Evolutionary conservation across 2,113 vertebrate genomes (phyloP).

Genomic region (Hemiprocne comata): DNA sequence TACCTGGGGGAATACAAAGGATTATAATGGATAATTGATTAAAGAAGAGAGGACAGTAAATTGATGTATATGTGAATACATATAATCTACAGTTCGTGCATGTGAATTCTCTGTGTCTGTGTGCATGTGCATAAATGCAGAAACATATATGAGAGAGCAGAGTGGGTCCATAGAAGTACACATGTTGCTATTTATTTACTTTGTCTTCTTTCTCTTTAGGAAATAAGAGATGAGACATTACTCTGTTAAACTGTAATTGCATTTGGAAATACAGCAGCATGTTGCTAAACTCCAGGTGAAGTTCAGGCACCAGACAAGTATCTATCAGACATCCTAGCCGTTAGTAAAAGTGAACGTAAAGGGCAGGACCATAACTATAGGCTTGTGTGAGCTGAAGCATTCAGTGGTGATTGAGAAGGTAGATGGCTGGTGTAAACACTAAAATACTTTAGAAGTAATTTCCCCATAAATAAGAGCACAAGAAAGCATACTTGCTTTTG

Average conservation of each 20-base stretch:
- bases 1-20: constrained; percentile 68
- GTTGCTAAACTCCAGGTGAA: background rate
- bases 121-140: fast-evolving
- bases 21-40: constrained; percentile 76
- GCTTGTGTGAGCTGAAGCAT: background rate
- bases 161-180: background rate
- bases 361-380: background rate
- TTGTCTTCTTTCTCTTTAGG: background rate
- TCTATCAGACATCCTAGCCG: background rate
- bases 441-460: background rate
- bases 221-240: background rate
- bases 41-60: constrained; percentile 59
- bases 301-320: background rate
- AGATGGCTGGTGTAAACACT: background rate
- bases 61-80: background rate
- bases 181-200: background rate
- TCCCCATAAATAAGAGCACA: background rate
- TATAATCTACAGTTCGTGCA: background rate
- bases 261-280: background rate
- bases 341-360: background rate
- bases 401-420: background rate
- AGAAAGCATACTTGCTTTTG: background rate
- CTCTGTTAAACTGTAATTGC: background rate
- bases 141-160: background rate
- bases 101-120: background rate